These are phyloP conservation scores for Pseudorhiza aurosa DNA, from an alignment of 30 jellyfish, hydroid and myxozoan species.

Conservation along the genomic window DNA sequence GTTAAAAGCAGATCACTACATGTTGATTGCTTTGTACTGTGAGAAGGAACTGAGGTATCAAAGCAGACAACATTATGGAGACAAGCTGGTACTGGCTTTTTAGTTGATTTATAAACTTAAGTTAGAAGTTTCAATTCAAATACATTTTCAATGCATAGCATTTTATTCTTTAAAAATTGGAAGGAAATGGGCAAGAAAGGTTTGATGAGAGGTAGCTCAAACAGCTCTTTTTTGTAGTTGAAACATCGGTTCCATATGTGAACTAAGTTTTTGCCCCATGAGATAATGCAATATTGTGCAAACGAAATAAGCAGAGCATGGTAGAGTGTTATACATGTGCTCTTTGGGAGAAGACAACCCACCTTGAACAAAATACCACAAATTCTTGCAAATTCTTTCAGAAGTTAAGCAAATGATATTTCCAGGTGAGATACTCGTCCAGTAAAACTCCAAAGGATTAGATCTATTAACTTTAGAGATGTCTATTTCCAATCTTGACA, in stretches of 20 bases:
- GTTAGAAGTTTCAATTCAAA: background rate
- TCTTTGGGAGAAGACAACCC: background rate
- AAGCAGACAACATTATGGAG: background rate
- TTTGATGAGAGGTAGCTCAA: conserved; percentile 1
- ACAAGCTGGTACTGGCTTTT: background rate
- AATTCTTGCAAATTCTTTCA: background rate
- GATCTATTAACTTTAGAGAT: background rate
- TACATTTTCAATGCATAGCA: background rate
- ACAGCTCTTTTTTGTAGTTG: background rate
- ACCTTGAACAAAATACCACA: conserved; percentile 5
- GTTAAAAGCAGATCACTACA: conserved; percentile 4
- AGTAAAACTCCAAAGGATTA: background rate
- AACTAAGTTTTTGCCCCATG: background rate
- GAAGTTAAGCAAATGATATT: background rate
- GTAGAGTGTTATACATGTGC: background rate
- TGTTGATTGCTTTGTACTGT: background rate
- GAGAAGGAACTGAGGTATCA: background rate
- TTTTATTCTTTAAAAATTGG: background rate
- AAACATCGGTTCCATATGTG: background rate
- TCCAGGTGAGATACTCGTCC: background rate
- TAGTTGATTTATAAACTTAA: conserved; percentile 3
- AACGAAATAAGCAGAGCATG: background rate
- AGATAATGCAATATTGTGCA: background rate
- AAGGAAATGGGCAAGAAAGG: conserved; percentile 12
- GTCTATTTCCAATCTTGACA: background rate